Conservation (phyloP, 2,797 vertebrate genomes). For the Cyclura pinguis region DNA sequence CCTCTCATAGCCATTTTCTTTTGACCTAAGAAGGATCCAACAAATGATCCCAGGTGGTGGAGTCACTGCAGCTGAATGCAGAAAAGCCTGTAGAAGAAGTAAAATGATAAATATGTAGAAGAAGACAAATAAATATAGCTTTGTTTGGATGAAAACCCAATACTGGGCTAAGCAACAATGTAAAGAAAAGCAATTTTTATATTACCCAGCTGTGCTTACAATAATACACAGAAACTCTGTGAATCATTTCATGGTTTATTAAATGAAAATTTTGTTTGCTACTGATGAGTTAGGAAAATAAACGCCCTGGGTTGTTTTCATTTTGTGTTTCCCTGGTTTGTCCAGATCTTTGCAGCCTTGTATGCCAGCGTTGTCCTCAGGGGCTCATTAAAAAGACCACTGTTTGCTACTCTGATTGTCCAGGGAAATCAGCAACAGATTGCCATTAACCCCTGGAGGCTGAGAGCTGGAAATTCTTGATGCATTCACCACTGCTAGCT, state of each 20-base stretch:
- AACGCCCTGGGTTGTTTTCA: slow-evolving; percentile 87
- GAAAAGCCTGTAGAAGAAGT: slow-evolving; percentile 51
- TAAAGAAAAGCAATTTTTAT: slow-evolving; percentile 75
- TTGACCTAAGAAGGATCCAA: slow-evolving; percentile 34
- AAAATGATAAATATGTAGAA: slow-evolving; percentile 67
- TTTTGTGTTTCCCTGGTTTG: slow-evolving; percentile 83
- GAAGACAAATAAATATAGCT: slow-evolving; percentile 73
- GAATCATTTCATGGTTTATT: slow-evolving; percentile 95
- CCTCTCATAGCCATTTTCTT: background rate
- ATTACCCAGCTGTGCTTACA: slow-evolving; percentile 78
- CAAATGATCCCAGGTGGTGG: background rate
- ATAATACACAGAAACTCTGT: slow-evolving; percentile 89
- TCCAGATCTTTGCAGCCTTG: slow-evolving; percentile 74
- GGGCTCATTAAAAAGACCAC: slow-evolving; percentile 78
- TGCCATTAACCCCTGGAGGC: slow-evolving; percentile 77
- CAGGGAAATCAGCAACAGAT: slow-evolving; percentile 83
- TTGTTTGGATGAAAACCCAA: slow-evolving; percentile 70
- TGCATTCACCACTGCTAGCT: slow-evolving; percentile 49
- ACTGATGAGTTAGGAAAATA: slow-evolving; percentile 90
- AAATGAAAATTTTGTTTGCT: slow-evolving; percentile 89
- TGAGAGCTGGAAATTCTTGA: slow-evolving; percentile 49
- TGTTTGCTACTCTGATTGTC: slow-evolving; percentile 79
- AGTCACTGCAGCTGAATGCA: slow-evolving; percentile 48
- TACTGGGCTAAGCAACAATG: slow-evolving; percentile 66
- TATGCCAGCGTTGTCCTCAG: slow-evolving; percentile 76